Conservation (phyloP, 64 coral and sea anemone species). For the Montipora sp. region DNA sequence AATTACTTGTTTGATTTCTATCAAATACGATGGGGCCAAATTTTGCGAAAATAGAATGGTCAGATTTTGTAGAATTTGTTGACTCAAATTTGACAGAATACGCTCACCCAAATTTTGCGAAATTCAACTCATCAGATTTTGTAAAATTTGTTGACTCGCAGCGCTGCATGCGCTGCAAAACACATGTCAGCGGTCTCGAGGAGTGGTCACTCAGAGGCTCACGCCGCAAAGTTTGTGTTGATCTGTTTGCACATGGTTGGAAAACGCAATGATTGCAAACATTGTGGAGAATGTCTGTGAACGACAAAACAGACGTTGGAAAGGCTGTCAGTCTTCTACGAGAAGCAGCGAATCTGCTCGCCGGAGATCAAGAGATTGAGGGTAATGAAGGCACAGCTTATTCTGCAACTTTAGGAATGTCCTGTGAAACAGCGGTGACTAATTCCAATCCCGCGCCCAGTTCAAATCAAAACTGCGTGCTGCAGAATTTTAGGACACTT, state of each 20-base stretch:
- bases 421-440: neutral
- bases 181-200: neutral
- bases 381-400: neutral
- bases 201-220: neutral
- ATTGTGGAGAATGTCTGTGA: neutral
- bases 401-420: neutral
- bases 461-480: constrained; percentile 1
- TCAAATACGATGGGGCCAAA: neutral
- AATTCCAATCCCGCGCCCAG: neutral
- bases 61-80: neutral
- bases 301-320: neutral
- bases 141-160: neutral
- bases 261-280: no score
- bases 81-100: neutral
- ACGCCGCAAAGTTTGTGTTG: neutral
- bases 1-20: neutral
- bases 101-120: neutral
- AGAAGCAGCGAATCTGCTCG: neutral
- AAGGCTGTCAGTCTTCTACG: neutral
- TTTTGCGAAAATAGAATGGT: neutral
- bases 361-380: neutral
- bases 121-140: neutral
- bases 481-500: constrained; percentile 34
- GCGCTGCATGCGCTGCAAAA: neutral
- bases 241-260: neutral